These are phyloP conservation scores for Selenia dentaria DNA, from an alignment of 2,888 invertebrate species.

Conservation along the genomic window DNA sequence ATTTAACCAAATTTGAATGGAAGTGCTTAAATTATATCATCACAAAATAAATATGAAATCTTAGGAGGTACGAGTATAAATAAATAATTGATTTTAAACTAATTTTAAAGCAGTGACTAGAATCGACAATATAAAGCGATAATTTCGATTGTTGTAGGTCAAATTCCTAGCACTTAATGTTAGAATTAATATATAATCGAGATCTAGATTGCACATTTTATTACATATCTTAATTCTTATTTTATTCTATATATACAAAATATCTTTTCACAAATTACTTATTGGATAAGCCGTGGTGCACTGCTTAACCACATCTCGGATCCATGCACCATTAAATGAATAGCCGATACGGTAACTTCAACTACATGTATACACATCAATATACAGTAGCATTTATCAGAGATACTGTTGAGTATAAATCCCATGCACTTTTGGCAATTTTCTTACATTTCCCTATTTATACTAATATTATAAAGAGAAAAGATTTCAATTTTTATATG, in stretches of 20 bases:
- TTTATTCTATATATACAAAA: slow-evolving; percentile 80
- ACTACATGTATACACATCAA: no score
- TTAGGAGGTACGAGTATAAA: slow-evolving; percentile 4
- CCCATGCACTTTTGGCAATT: no score
- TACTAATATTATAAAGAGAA: no score
- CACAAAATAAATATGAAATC: background rate
- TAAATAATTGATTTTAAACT: no score
- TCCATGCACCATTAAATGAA: slow-evolving; percentile 48
- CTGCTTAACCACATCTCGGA: slow-evolving; percentile 47
- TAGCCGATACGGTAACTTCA: no score
- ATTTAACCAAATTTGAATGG: background rate
- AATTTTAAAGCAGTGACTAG: slow-evolving; percentile 63
- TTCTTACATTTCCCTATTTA: no score
- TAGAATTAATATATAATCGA: slow-evolving; percentile 59
- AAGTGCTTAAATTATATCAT: background rate
- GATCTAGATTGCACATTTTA: slow-evolving; percentile 78
- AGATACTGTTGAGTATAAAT: no score
- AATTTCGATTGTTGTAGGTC: slow-evolving; percentile 37
- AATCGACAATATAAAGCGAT: slow-evolving; percentile 51
- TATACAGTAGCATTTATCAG: no score
- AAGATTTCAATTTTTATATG: no score
- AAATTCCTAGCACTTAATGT: slow-evolving; percentile 68
- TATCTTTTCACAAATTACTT: slow-evolving; percentile 77
- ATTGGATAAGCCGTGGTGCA: slow-evolving; percentile 53
- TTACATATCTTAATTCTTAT: slow-evolving; percentile 45